Conservation (phyloP, 2,888 invertebrate genomes). For the Heliothis peltigera region DNA sequence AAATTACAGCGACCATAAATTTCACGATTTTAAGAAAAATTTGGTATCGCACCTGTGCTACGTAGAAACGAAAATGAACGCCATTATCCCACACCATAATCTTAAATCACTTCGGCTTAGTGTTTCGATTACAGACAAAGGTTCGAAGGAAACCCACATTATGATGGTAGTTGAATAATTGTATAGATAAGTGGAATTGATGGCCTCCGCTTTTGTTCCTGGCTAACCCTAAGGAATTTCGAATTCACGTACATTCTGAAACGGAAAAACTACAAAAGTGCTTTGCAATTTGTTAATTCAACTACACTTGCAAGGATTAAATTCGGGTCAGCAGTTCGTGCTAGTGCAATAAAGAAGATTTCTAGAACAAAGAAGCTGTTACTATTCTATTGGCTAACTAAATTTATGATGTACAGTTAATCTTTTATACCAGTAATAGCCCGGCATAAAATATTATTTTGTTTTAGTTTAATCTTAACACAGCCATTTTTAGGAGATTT, state of each 20-base stretch:
- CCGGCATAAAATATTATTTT: too few species aligned
- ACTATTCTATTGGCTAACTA: background rate
- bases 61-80: slow-evolving; percentile 84
- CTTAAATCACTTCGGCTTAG: slow-evolving; percentile 89
- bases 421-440: too few species aligned
- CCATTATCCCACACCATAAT: slow-evolving; percentile 89
- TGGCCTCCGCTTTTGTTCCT: slow-evolving; percentile 70
- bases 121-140: slow-evolving; percentile 89
- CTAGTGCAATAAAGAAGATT: background rate
- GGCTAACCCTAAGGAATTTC: slow-evolving; percentile 48
- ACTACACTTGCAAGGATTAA: background rate
- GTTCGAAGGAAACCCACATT: slow-evolving; percentile 87
- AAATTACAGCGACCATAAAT: slow-evolving; percentile 77
- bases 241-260: slow-evolving; percentile 23
- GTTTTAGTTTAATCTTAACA: too few species aligned
- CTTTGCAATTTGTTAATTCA: slow-evolving; percentile 9
- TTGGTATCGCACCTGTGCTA: slow-evolving; percentile 83
- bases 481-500: too few species aligned
- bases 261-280: slow-evolving; percentile 10
- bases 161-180: slow-evolving; percentile 89
- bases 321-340: background rate
- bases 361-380: background rate
- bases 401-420: background rate
- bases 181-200: slow-evolving; percentile 87
- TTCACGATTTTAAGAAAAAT: slow-evolving; percentile 82